These are phyloP conservation scores for Dromaius novaehollandiae DNA, from an alignment of 2,113 vertebrate genomes.

Conservation along the genomic window DNA sequence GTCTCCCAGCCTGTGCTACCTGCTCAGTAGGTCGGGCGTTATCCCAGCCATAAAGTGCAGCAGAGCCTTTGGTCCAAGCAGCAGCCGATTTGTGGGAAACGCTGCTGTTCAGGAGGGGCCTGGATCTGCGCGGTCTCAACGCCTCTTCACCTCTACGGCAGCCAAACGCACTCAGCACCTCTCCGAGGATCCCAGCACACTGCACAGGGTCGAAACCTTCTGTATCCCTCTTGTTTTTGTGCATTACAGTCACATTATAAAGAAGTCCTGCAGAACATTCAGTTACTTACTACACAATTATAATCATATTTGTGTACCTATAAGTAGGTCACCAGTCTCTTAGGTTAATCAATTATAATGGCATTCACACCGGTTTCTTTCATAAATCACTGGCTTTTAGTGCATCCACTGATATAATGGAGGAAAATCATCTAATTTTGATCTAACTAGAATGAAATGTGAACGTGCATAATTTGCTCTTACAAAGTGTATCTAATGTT, in stretches of 20 bases:
- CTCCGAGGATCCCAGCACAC: background rate
- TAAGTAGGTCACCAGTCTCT: conserved; percentile 60
- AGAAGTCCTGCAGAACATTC: conserved; percentile 59
- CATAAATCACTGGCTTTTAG: conserved; percentile 73
- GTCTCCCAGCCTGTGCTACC: background rate
- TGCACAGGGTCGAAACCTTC: background rate
- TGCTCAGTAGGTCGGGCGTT: background rate
- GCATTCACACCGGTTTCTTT: conserved; percentile 50
- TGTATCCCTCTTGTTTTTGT: conserved; percentile 22
- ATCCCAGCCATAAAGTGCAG: background rate
- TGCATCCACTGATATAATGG: conserved; percentile 67
- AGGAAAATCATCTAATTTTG: conserved; percentile 65
- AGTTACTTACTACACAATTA: conserved; percentile 65
- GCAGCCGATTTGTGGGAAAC: background rate
- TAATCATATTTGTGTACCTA: conserved; percentile 68
- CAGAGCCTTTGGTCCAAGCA: background rate
- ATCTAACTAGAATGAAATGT: conserved; percentile 62
- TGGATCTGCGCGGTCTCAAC: background rate
- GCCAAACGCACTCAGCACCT: background rate
- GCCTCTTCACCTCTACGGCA: background rate
- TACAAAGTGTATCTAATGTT: conserved; percentile 56
- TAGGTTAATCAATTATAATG: conserved; percentile 71
- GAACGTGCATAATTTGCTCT: conserved; percentile 49
- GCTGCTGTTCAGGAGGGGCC: background rate
- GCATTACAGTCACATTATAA: conserved; percentile 42